Percentiles rank a stretch among this genome's conserved stretches.
phyloP scores from a whole-genome alignment of 2,797 vertebrate species.

The Hozukius guyotensis region DNA sequence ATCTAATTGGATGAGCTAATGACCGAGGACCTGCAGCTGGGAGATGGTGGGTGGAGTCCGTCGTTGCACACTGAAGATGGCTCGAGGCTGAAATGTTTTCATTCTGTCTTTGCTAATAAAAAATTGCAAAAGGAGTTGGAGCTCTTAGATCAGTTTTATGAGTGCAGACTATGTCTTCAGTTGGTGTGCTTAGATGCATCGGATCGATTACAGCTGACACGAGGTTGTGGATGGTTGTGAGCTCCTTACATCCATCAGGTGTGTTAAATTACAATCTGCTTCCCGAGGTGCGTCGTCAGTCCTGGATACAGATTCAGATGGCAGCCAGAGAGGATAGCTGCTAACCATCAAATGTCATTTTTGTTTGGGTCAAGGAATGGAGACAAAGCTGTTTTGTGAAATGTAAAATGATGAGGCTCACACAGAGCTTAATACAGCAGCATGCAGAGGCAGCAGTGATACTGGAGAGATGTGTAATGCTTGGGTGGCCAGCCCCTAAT shows the following conservation, averaged over 20 bases:
- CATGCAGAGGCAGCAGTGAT: background rate
- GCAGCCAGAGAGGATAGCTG: background rate
- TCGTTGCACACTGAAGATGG: background rate
- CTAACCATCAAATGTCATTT: background rate
- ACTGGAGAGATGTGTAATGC: conserved; percentile 2
- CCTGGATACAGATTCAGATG: background rate
- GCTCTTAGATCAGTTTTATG: background rate
- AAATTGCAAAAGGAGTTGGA: background rate
- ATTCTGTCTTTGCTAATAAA: background rate
- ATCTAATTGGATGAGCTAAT: background rate
- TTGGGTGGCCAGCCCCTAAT: conserved; percentile 49
- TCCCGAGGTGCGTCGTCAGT: background rate
- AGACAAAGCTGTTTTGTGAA: background rate
- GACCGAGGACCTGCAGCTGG: conserved; percentile 14
- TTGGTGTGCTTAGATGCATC: background rate
- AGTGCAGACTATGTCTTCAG: background rate
- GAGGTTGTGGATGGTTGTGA: background rate
- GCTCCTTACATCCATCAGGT: background rate
- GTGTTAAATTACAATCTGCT: background rate
- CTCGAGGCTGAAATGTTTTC: background rate
- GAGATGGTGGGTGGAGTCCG: background rate
- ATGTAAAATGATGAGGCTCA: background rate
- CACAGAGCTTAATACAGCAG: background rate
- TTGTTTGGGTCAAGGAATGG: background rate
- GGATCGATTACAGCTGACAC: background rate